Conservation (phyloP, 1,140 invertebrate species). For the Carposina sasakii region DNA sequence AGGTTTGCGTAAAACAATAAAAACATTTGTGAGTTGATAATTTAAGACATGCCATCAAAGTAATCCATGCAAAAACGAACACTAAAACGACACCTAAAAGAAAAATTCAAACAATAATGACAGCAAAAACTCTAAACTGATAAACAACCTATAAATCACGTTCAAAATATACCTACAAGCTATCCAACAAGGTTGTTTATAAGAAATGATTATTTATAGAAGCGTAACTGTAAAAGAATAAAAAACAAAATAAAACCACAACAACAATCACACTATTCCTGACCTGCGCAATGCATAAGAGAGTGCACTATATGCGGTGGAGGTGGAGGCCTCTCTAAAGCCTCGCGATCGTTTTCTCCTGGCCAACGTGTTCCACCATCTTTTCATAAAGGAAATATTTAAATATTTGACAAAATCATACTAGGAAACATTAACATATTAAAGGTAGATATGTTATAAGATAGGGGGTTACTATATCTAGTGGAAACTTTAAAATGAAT, state of each 20-base stretch:
- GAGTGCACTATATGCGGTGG: slow-evolving; percentile 82
- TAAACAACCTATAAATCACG: slow-evolving; percentile 5
- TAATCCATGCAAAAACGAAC: slow-evolving; percentile 19
- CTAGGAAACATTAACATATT: too few relatives aligned
- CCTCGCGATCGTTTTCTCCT: slow-evolving; percentile 42
- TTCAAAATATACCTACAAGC: too few relatives aligned
- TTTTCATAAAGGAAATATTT: slow-evolving; percentile 28
- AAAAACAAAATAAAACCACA: slow-evolving; percentile 9
- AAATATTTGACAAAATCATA: too few relatives aligned
- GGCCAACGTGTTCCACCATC: slow-evolving; percentile 56
- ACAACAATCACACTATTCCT: too few relatives aligned
- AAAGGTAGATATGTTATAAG: too few relatives aligned
- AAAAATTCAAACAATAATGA: slow-evolving; percentile 6
- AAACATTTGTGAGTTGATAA: slow-evolving; percentile 19
- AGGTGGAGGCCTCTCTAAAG: slow-evolving; percentile 73
- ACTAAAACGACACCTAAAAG: background rate
- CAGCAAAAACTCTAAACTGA: slow-evolving; percentile 1
- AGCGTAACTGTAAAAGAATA: slow-evolving; percentile 10
- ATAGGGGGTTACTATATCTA: too few relatives aligned
- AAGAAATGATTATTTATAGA: background rate
- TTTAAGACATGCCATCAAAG: slow-evolving; percentile 14
- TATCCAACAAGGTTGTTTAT: background rate
- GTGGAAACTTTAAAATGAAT: too few relatives aligned
- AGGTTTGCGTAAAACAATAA: slow-evolving; percentile 33
- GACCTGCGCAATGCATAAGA: slow-evolving; percentile 89